These are phyloP conservation scores for Pegoplata infirma DNA, from an alignment of 2,888 invertebrate species.

Conservation along the genomic window DNA sequence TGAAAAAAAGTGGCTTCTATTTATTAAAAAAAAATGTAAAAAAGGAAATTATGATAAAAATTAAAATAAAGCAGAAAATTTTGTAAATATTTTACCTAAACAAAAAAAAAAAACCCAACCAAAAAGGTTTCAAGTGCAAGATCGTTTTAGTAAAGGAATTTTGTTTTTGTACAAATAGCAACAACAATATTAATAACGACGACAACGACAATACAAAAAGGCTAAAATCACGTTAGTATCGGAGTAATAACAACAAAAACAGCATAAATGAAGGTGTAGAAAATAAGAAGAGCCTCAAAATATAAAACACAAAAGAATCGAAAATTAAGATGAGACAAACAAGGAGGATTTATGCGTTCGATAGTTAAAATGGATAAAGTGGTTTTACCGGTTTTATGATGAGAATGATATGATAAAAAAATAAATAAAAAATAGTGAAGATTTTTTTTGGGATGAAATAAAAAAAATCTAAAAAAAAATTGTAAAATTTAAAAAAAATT, in stretches of 20 bases:
- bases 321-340: slow-evolving; percentile 50
- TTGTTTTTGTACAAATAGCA: slow-evolving; percentile 29
- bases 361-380: slow-evolving; percentile 57
- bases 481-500: background rate
- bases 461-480: background rate
- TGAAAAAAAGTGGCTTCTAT: background rate
- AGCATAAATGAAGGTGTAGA: slow-evolving; percentile 51
- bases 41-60: too few relatives aligned
- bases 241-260: slow-evolving; percentile 38
- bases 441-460: slow-evolving; percentile 19
- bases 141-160: slow-evolving; percentile 50
- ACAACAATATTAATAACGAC: too few relatives aligned
- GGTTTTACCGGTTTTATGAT: slow-evolving; percentile 55
- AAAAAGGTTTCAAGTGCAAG: slow-evolving; percentile 52
- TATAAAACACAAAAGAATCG: slow-evolving; percentile 63
- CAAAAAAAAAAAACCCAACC: slow-evolving; percentile 1
- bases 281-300: slow-evolving; percentile 43
- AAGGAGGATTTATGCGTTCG: slow-evolving; percentile 58
- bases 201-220: slow-evolving; percentile 38
- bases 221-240: slow-evolving; percentile 36
- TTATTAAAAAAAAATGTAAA: background rate
- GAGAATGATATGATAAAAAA: slow-evolving; percentile 3
- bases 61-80: background rate
- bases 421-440: background rate
- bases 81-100: background rate